A percentile compares a stretch with the other conserved stretches of the same genome.
These are phyloP conservation scores for Apis laboriosa DNA, from an alignment of 1,140 invertebrate genomes.

Conservation along the genomic window DNA sequence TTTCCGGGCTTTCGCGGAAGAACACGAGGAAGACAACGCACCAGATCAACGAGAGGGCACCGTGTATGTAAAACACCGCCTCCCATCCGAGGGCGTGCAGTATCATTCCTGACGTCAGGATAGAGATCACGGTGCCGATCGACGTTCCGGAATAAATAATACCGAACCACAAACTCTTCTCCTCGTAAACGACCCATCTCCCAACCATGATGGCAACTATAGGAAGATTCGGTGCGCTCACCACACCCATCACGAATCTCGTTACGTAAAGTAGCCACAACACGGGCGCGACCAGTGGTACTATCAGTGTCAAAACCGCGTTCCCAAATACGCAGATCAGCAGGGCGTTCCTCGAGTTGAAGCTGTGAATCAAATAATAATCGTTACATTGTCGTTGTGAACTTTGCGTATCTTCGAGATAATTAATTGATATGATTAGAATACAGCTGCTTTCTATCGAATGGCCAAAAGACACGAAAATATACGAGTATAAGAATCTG, in stretches of 20 bases:
- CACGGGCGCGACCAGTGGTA: conserved; percentile 82
- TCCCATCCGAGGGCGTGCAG: conserved; percentile 86
- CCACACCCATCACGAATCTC: conserved; percentile 83
- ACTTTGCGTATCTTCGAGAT: too few species aligned
- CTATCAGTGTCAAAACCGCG: conserved; percentile 86
- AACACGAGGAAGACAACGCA: conserved; percentile 85
- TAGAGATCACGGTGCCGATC: conserved; percentile 89
- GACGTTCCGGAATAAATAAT: conserved; percentile 87
- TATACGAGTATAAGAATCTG: too few species aligned
- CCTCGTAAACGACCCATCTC: conserved; percentile 78
- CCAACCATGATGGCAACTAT: conserved; percentile 76
- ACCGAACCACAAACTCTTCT: conserved; percentile 80
- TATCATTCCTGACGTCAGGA: conserved; percentile 86
- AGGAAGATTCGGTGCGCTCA: conserved; percentile 80
- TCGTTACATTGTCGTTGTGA: too few species aligned
- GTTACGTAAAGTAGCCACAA: conserved; percentile 80
- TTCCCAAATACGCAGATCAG: conserved; percentile 89
- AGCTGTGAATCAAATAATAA: conserved; percentile 67
- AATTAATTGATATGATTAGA: too few species aligned
- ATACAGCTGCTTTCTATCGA: too few species aligned
- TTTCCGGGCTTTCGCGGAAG: conserved; percentile 86
- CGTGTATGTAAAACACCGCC: conserved; percentile 90
- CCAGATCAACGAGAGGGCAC: conserved; percentile 86
- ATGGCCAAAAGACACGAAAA: too few species aligned
- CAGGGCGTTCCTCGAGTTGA: conserved; percentile 91